Evolutionary conservation across 2,888 invertebrate species (phyloP).

Genomic region (Petrophora chlorosata): DNA sequence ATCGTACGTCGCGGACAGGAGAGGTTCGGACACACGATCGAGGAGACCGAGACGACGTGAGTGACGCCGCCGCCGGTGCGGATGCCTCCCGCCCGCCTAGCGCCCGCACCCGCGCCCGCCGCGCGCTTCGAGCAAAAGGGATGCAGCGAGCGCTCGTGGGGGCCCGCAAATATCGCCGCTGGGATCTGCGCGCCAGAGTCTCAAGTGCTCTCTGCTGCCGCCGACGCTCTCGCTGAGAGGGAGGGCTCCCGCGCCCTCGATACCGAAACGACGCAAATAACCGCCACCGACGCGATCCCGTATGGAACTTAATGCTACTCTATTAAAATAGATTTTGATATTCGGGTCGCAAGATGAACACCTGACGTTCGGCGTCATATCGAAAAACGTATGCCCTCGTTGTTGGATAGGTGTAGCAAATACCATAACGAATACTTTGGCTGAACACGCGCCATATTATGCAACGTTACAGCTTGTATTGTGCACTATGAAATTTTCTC

Average conservation of each 20-base stretch:
- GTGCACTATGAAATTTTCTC: slow-evolving; percentile 71
- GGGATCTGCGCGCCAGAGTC: slow-evolving; percentile 74
- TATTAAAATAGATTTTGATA: slow-evolving; percentile 57
- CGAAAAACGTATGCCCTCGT: slow-evolving; percentile 79
- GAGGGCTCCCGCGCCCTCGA: slow-evolving; percentile 63
- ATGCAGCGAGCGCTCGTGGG: slow-evolving; percentile 69
- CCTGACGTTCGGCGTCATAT: slow-evolving; percentile 82
- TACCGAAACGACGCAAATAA: slow-evolving; percentile 56
- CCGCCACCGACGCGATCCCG: slow-evolving; percentile 38
- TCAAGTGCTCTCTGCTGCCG: slow-evolving; percentile 70
- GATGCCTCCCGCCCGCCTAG: slow-evolving; percentile 71
- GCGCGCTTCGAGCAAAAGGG: slow-evolving; percentile 74
- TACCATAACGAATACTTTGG: slow-evolving; percentile 83
- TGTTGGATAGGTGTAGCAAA: slow-evolving; percentile 82
- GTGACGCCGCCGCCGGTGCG: slow-evolving; percentile 65
- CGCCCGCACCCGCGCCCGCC: slow-evolving; percentile 54
- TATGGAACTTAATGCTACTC: slow-evolving; percentile 50
- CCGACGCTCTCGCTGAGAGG: slow-evolving; percentile 72
- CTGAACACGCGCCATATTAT: slow-evolving; percentile 80
- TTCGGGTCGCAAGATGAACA: slow-evolving; percentile 69
- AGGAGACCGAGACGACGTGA: slow-evolving; percentile 79
- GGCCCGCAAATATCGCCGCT: slow-evolving; percentile 75
- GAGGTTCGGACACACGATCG: slow-evolving; percentile 78
- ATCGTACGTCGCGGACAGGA: slow-evolving; percentile 79
- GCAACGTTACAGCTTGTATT: slow-evolving; percentile 78